Conservation (phyloP, 2,888 invertebrate genomes). For the Epistrophe grossulariae region DNA sequence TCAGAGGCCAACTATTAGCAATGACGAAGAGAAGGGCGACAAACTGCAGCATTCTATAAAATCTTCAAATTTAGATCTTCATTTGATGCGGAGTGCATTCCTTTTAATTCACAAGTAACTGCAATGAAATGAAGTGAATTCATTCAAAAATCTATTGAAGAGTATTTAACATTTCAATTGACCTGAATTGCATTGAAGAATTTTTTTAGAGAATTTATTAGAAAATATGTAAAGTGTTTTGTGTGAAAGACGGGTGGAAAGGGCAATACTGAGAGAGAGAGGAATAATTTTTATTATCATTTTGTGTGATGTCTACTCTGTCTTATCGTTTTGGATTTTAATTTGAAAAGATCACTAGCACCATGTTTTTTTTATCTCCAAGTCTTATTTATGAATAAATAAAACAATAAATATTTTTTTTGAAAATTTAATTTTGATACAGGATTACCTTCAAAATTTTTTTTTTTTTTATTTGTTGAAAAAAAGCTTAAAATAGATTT, state of each 20-base stretch:
- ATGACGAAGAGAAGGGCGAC: background rate
- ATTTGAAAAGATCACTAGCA: conserved; percentile 37
- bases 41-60: conserved; percentile 21
- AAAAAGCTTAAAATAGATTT: conserved; percentile 28
- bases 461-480: background rate
- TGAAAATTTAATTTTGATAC: conserved; percentile 3
- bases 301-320: background rate
- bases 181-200: conserved; percentile 47
- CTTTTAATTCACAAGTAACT: conserved; percentile 40
- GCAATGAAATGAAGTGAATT: conserved; percentile 25
- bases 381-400: no score
- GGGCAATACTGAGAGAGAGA: background rate
- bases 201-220: conserved; percentile 13
- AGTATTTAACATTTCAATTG: conserved; percentile 62
- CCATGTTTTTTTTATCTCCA: conserved; percentile 4
- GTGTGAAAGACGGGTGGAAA: background rate
- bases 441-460: background rate
- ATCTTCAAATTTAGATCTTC: conserved; percentile 44
- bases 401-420: conserved; percentile 4
- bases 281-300: conserved; percentile 35
- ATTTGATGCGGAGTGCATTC: conserved; percentile 56
- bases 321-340: conserved; percentile 9
- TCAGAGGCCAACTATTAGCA: conserved; percentile 24
- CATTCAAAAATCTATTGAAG: conserved; percentile 43
- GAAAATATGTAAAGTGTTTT: conserved; percentile 17